Evolutionary conservation across 2,888 invertebrate species (phyloP), one percentile per base, ranked within the genome.

Genomic region (Drosophila mulleri): DNA sequence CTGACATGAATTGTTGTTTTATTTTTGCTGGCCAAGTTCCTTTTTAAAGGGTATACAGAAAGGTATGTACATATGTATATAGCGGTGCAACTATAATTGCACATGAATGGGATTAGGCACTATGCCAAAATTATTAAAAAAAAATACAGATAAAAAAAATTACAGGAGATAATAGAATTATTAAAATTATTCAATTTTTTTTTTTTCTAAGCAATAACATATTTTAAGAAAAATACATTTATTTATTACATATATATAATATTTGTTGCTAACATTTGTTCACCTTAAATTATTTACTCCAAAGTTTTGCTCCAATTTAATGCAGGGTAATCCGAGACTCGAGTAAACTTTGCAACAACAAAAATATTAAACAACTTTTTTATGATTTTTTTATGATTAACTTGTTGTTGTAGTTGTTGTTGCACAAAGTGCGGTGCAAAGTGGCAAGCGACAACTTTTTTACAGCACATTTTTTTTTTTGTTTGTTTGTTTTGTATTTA

Each of bases 391-490:
- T 77, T 80, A 77, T 77, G 71, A 61, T 75, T 58, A 63, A 70
- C 56, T 65, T 76, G 67, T 32, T 52, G 52, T 35, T 67, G 47
- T 37, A n/a, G 35, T 14, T 32, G 53, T n/a, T 53, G 44, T 16
- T 61, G 71, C 80, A 64, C 50, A 75, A 79, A 76, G 48, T 65
- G 70, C 75, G 75, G 58, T 79, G 64, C 75, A 76, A 76, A 76
- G 74, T 75, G 63, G 53, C 64, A 50, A 52, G 79, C 61, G 53
- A 58, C 53, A 78, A 60, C 64, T 63, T 75, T 79, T 74, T 69
- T 62, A 61, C 59, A 50, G 62, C 48, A 50, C n/a, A n/a, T n/a
- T n/a, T n/a, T n/a, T n/a, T 26, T 39, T 48, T 47, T 44, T 14
- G 14, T 37, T 59, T 53, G 2, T 48, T 47, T 44, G 5, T 37